Evolutionary conservation across 2,888 invertebrate genomes (phyloP).

Genomic region (Griposia aprilina): DNA sequence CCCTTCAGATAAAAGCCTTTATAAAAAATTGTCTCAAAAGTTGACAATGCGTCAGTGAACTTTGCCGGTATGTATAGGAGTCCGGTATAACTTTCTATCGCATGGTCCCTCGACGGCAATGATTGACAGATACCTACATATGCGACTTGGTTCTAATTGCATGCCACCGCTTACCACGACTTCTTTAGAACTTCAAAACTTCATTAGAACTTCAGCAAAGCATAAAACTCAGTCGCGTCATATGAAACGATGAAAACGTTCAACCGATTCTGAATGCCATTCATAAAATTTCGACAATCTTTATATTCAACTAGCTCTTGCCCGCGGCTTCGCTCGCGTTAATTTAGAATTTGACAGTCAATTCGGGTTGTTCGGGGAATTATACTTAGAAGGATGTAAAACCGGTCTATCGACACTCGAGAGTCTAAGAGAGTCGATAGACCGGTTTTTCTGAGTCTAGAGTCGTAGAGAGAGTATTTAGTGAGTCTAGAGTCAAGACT

Average conservation of each 20-base stretch:
- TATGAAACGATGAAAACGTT: conserved; percentile 2
- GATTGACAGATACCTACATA: background rate
- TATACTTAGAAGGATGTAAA: too few species aligned
- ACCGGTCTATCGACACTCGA: too few species aligned
- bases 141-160: conserved; percentile 3
- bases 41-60: background rate
- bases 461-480: too few species aligned
- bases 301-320: background rate
- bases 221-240: conserved; percentile 7
- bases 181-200: conserved; percentile 6
- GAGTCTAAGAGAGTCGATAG: too few species aligned
- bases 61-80: background rate
- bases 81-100: background rate
- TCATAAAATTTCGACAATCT: conserved; percentile 9
- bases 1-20: background rate
- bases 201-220: background rate
- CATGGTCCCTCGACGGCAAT: background rate
- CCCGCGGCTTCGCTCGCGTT: too few species aligned
- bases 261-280: background rate
- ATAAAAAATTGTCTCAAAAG: background rate
- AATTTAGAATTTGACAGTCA: too few species aligned
- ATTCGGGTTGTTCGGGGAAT: too few species aligned
- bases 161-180: background rate
- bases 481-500: too few species aligned
- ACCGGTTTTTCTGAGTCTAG: too few species aligned